phyloP scores from a whole-genome alignment of 2,113 vertebrate species.

The Eudyptes chrysolophus region DNA sequence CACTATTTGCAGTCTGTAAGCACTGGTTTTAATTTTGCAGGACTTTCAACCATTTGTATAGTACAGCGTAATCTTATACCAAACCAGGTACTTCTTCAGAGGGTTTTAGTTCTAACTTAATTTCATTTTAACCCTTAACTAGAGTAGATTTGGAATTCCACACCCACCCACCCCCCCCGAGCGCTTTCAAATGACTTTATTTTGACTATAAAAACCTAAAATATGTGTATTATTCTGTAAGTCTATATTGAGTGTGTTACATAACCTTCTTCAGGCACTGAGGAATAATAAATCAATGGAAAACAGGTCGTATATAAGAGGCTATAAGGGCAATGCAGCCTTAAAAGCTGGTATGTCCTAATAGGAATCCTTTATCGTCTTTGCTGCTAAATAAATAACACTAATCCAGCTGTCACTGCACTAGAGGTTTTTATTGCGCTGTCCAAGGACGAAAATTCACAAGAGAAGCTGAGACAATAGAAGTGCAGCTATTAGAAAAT shows the following conservation, averaged over 20 bases:
- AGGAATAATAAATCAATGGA: not conserved
- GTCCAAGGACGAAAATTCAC: not conserved
- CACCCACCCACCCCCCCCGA: fast-evolving
- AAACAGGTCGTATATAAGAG: not conserved
- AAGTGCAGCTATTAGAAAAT: not conserved
- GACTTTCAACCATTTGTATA: not conserved
- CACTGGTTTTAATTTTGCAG: not conserved
- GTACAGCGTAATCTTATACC: not conserved
- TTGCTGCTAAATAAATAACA: not conserved
- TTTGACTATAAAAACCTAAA: not conserved
- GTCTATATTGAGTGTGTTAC: not conserved
- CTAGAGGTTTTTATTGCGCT: not conserved
- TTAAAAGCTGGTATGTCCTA: not conserved
- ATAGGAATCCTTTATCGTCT: not conserved
- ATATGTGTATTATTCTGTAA: not conserved
- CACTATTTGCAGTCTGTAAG: not conserved
- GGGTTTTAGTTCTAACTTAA: not conserved
- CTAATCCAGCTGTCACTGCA: not conserved
- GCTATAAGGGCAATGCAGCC: not conserved
- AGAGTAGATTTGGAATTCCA: not conserved
- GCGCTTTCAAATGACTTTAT: not conserved
- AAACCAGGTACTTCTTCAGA: not conserved
- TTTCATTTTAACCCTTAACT: not conserved
- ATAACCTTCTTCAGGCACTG: not conserved
- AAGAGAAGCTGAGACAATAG: not conserved